Evolutionary conservation across 2,888 invertebrate species (phyloP).

Genomic region (Drosophila lutescens): DNA sequence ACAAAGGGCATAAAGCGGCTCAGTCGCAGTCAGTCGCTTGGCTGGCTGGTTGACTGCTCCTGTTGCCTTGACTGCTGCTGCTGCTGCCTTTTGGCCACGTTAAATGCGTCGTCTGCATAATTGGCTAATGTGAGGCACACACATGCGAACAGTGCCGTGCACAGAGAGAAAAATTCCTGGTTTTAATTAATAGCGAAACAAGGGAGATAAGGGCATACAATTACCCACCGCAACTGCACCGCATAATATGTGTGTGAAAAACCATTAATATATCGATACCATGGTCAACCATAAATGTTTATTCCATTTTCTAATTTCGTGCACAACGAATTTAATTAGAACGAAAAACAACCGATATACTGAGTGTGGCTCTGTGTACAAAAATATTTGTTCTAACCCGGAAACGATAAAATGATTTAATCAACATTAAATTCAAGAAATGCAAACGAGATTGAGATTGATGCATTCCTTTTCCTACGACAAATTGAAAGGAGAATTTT

Average conservation of each 20-base stretch:
- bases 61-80: conserved; percentile 45
- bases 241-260: conserved; percentile 12
- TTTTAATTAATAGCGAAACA: conserved; percentile 7
- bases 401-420: not conserved
- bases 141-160: conserved; percentile 7
- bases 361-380: not conserved
- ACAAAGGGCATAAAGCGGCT: conserved; percentile 45
- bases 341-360: not conserved
- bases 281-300: not conserved
- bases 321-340: conserved; percentile 5
- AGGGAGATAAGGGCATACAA: conserved; percentile 23
- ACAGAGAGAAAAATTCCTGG: conserved; percentile 8
- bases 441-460: not conserved
- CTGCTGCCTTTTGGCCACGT: conserved; percentile 6
- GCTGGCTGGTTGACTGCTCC: conserved; percentile 4
- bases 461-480: too few relatives aligned
- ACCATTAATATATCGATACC: not conserved
- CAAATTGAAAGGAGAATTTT: too few relatives aligned
- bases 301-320: conserved; percentile 12
- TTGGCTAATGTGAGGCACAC: conserved; percentile 31
- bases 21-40: conserved; percentile 13
- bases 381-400: not conserved
- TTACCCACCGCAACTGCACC: conserved; percentile 13
- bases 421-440: not conserved
- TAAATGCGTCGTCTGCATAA: conserved; percentile 47